These are phyloP conservation scores for Mesorhabditis spiculigera DNA, from an alignment of 2,888 invertebrate genomes.

Conservation along the genomic window DNA sequence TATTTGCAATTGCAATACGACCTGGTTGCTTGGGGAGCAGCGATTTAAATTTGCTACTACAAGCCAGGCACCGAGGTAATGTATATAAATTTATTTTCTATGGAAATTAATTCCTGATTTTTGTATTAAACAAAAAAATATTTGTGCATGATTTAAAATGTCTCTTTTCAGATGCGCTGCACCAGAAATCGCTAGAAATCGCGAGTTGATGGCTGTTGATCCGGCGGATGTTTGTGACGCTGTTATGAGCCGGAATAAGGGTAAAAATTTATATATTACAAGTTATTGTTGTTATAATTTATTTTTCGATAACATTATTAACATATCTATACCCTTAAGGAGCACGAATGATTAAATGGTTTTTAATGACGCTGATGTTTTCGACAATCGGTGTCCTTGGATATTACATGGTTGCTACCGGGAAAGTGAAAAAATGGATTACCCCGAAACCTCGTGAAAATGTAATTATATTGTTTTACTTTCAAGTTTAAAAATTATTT, in stretches of 20 bases:
- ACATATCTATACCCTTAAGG: neutral
- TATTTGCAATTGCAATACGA: constrained; percentile 28
- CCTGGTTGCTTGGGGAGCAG: constrained; percentile 20
- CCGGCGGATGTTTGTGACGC: constrained; percentile 19
- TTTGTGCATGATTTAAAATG: neutral
- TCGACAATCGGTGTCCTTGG: constrained; percentile 11
- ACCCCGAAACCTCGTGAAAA: neutral
- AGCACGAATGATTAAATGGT: constrained; percentile 14
- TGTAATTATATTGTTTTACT: constrained; percentile 8
- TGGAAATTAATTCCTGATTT: constrained; percentile 7
- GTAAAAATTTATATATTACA: neutral
- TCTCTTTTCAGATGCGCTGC: constrained; percentile 15
- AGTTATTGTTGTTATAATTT: no score
- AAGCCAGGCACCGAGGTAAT: no score
- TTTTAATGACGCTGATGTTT: constrained; percentile 15
- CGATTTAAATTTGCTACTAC: constrained; percentile 5
- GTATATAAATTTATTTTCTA: no score
- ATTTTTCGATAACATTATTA: no score
- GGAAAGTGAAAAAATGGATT: constrained; percentile 12
- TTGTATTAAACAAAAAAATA: neutral
- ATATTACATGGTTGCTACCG: constrained; percentile 16
- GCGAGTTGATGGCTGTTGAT: constrained; percentile 14
- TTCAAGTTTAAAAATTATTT: constrained; percentile 9
- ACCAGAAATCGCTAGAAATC: constrained; percentile 14
- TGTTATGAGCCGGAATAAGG: constrained; percentile 15